phyloP scores from a whole-genome alignment of 1,140 invertebrate species.

The Drosophila suzukii region DNA sequence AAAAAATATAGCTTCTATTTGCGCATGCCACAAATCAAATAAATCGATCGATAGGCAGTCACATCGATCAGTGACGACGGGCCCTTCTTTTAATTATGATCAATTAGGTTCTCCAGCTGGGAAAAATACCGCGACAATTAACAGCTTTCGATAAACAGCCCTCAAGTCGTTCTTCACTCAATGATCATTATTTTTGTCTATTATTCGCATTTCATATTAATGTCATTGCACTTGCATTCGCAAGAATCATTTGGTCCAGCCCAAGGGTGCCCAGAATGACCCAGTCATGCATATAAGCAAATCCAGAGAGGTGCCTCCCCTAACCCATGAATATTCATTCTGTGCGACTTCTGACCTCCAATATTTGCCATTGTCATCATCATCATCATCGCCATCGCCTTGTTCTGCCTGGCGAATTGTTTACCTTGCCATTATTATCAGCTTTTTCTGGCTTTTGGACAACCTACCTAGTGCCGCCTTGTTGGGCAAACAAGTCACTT shows the following conservation, averaged over 20 bases:
- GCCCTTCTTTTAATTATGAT: constrained; percentile 32
- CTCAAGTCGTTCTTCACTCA: constrained; percentile 10
- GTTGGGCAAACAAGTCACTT: constrained; percentile 66
- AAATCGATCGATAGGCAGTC: constrained; percentile 7
- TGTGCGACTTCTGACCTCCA: constrained; percentile 64
- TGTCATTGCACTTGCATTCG: constrained; percentile 44
- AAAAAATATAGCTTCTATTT: constrained; percentile 39
- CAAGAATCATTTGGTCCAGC: constrained; percentile 60
- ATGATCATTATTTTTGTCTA: constrained; percentile 26
- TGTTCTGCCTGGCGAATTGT: constrained; percentile 48
- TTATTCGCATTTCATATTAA: constrained; percentile 11
- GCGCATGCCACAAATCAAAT: constrained; percentile 29
- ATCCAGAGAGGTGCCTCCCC: neutral
- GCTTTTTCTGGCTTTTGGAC: constrained; percentile 35
- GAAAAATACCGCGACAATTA: constrained; percentile 29
- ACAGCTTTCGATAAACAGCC: constrained; percentile 14
- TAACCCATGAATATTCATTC: constrained; percentile 27
- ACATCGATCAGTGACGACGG: constrained; percentile 22
- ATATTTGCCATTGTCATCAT: constrained; percentile 60
- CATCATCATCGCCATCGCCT: constrained; percentile 32
- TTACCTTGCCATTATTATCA: constrained; percentile 75
- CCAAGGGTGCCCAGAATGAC: constrained; percentile 62
- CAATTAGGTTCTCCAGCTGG: constrained; percentile 14
- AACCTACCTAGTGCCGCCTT: constrained; percentile 35
- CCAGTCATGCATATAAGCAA: constrained; percentile 53